Percentiles rank a stretch among this genome's conserved stretches.
These are phyloP conservation scores for Caenorhabditis remanei DNA, from an alignment of 1,140 invertebrate genomes.

Conservation along the genomic window DNA sequence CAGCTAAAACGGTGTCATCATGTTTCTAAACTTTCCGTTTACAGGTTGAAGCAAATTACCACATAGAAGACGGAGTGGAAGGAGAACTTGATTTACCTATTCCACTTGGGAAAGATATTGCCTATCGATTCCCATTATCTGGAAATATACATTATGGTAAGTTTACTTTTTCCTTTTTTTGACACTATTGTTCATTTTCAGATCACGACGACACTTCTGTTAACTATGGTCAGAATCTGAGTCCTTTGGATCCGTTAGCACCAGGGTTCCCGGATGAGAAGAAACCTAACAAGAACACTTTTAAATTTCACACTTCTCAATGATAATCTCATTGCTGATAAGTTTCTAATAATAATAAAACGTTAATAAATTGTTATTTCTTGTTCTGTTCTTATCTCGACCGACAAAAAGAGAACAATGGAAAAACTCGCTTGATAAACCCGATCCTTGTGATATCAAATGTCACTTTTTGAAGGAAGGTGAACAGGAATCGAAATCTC, in stretches of 20 bases:
- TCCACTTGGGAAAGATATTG: slow-evolving; percentile 58
- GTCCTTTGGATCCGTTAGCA: slow-evolving; percentile 45
- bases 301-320: slow-evolving; percentile 15
- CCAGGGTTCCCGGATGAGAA: slow-evolving; percentile 31
- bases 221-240: slow-evolving; percentile 54
- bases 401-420: not conserved
- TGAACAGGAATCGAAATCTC: slow-evolving; percentile 41
- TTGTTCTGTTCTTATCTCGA: not conserved
- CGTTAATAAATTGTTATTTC: not conserved
- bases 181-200: not conserved
- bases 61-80: slow-evolving; percentile 54
- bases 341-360: not conserved
- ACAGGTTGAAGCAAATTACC: slow-evolving; percentile 54
- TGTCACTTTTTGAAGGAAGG: not conserved
- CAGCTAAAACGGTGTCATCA: not conserved
- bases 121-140: slow-evolving; percentile 56
- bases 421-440: not conserved
- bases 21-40: not conserved
- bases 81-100: slow-evolving; percentile 57
- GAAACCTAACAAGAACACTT: not conserved
- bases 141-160: slow-evolving; percentile 60
- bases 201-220: slow-evolving; percentile 54
- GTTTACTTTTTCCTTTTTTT: not conserved
- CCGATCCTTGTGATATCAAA: not conserved
- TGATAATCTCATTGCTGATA: not conserved